Base-by-base conservation (phyloP, 2,888 invertebrate genomes). In the Bombyx huttoni region DNA sequence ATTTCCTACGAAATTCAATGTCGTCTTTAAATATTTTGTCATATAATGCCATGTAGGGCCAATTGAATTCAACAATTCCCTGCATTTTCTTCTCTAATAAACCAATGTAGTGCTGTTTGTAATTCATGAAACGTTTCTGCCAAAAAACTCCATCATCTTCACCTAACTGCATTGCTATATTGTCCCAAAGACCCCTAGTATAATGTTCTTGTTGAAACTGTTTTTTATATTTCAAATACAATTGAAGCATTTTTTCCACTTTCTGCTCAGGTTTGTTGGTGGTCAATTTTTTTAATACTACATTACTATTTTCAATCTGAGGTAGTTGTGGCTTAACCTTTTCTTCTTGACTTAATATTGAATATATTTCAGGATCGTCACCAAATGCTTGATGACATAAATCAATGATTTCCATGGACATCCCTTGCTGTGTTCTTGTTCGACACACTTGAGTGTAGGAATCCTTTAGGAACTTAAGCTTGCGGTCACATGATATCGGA, bases 121-220 rank as follows among this genome's bases (percentile, higher is more conserved):
- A 80, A 57, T 88, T 88, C 3, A 83, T 56, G 51, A 85, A 88
- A 0, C 85, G 64, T 59, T 79, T 86, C 40, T 85, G 81, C 80
- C 84, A 82, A 55, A 83, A 87, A 13, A 83, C 81, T 0, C 75
- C 71, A 45, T 82, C 77, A 12, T 78, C 73, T 50, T 75, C 73
- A 0, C 85, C 85, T 50, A 88, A 56, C 60, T 86, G 81, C 51
- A 68, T 51, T 1, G 84, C 79, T 52, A 87, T 84, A 0, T 67
- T 69, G 7, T 82, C 81, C 87, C 87, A 88, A 10, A 86, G 54
- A n/a, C 70, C 71, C 53, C 70, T 73, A 13, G 74, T 73, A 57
- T 73, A 71, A 50, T 72, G 69, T 34, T 77, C 71, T 47, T 72
- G 75, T 51, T 69, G 69, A 46, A 72, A 71, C 10, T 64, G 68